Base-by-base conservation (phyloP, 2,113 vertebrate species). In the Mungos mungo region DNA sequence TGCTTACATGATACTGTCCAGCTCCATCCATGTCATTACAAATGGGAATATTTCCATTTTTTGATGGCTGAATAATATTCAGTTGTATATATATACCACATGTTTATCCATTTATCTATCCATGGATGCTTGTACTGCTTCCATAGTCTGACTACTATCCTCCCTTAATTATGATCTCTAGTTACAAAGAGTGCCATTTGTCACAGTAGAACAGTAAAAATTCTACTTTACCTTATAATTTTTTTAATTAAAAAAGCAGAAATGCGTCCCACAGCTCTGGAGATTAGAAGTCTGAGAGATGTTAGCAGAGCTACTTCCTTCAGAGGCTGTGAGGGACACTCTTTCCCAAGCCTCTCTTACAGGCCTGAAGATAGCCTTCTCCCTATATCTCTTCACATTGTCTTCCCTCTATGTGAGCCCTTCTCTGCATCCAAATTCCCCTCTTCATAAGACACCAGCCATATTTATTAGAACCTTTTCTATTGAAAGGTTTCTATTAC, bases 271-370 rank as follows among this genome's bases (percentile, higher is more conserved):
- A 0, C 13, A 33, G 10, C 12, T 79, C 50, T 45, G 10, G 41
- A 90, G 23, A 23, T 23, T 45, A 19, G 21, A 63, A 63, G 15
- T 15, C 33, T 84, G 83, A 8, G 45, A 9, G 7, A 12, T 60
- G 57, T 68, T 23, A 7, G 23, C 35, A 65, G 2, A 1, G 9
- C 7, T 3, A 0, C 18, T 14, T 63, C 29, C 15, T 12, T 29
- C 33, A 21, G 50, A 33, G 38, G 11, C 5, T 50, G 2, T 2
- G n/a, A 41, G 19, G 38, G 45, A 54, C 5, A 15, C 0, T n/a
- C 2, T 6, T 74, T 23, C 5, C 16, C 9, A 11, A 41, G 19
- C 11, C 31, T 29, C 25, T 76, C 3, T 15, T 8, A 9, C 57
- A 33, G 35, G 5, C 33, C 35, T 18, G 25, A 13, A 11, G 25